Base-by-base conservation (phyloP, 2,888 invertebrate species). In the Mythimna pallens region DNA sequence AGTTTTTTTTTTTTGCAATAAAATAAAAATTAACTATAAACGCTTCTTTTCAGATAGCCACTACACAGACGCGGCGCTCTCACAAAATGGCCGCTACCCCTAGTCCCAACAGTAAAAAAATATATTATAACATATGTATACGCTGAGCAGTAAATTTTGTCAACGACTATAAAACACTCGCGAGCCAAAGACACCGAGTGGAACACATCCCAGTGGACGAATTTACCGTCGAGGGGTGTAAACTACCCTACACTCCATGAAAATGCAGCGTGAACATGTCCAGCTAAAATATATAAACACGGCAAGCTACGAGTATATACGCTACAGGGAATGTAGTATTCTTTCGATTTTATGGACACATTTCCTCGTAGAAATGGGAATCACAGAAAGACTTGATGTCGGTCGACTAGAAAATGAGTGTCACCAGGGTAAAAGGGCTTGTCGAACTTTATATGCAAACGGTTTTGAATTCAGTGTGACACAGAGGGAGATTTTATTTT, bases 171-270 rank as follows among this genome's bases (percentile, higher is more conserved):
- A 85, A 85, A 83, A 80, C 80, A 80, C 73, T 76, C 61, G 54
- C 47, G 67, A 63, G 63, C 71, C 70, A 58, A 84, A 82, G 82
- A 82, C 82, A 76, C 63, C 36, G 70, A 73, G 63, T 73, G 65
- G 65, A 62, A 71, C 62, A 63, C 68, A 77, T 82, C 83, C 80
- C 76, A 50, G 52, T 59, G 78, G 85, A 82, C 77, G 65, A 80
- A 78, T 84, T 83, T 84, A 77, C 82, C 50, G 65, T 63, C 81
- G 71, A 65, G 70, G 82, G 82, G 78, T 72, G 71, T 76, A 76
- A 85, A 85, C 69, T 74, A 84, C 71, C 61, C 59, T 74, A 65
- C 68, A 78, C 78, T 73, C 69, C 78, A 84, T 74, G 77, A 81
- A 84, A 84, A 84, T 81, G 67, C 82, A 84, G 65, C 70, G 62